phyloP scores from a whole-genome alignment of 2,888 invertebrate genomes.

The Antitype chi region DNA sequence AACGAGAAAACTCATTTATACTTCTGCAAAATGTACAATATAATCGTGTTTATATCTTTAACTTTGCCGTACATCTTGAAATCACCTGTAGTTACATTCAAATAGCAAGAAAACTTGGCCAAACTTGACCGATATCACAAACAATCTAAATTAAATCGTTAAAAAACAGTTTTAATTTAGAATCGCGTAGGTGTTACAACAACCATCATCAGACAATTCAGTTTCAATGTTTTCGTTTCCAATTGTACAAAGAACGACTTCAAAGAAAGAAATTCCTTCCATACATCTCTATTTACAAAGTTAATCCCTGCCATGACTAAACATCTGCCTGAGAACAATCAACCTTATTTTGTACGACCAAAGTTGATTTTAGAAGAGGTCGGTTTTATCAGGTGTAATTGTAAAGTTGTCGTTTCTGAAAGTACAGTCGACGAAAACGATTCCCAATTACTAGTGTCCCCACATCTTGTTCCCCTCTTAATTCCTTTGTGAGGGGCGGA shows the following conservation, averaged over 20 bases:
- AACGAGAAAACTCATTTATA: neutral
- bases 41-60: neutral
- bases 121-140: neutral
- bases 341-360: slow-evolving; percentile 23
- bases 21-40: neutral
- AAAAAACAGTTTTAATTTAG: slow-evolving; percentile 47
- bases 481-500: slow-evolving; percentile 70
- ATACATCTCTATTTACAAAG: slow-evolving; percentile 57
- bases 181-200: slow-evolving; percentile 42
- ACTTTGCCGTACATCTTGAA: too few species aligned
- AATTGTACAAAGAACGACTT: slow-evolving; percentile 67
- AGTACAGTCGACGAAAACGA: slow-evolving; percentile 67
- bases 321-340: neutral
- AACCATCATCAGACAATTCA: slow-evolving; percentile 53
- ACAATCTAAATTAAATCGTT: slow-evolving; percentile 13
- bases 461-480: slow-evolving; percentile 64
- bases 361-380: slow-evolving; percentile 5
- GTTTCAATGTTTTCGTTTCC: slow-evolving; percentile 63
- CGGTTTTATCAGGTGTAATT: slow-evolving; percentile 4
- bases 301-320: slow-evolving; percentile 8
- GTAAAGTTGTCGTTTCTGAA: slow-evolving; percentile 38
- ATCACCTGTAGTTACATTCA: neutral
- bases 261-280: slow-evolving; percentile 64
- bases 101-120: neutral
- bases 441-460: slow-evolving; percentile 71